Percentiles rank a stretch among this genome's conserved stretches.
Conservation (phyloP, 2,113 vertebrate species). For the Centropus bengalensis region DNA sequence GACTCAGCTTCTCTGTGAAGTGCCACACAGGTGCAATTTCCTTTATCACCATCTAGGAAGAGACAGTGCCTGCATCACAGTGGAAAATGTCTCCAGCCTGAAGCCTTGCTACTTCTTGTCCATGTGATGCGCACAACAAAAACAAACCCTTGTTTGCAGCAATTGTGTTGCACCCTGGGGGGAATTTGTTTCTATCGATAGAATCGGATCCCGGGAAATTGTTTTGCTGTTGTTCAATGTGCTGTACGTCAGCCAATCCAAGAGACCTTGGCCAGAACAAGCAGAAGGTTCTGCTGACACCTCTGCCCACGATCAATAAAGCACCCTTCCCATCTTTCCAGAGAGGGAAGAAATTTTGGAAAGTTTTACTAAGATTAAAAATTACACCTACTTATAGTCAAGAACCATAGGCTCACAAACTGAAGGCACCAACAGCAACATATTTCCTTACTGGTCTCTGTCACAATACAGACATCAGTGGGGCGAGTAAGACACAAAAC, state of each 20-base stretch:
- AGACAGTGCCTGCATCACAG: rapidly evolving
- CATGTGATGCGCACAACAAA: neutral
- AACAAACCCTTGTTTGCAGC: neutral
- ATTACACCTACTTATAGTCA: neutral
- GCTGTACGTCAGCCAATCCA: neutral
- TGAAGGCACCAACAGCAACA: rapidly evolving
- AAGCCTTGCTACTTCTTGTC: neutral
- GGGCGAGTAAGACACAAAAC: neutral
- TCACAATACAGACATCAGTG: neutral
- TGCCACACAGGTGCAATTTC: neutral
- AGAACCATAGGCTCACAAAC: neutral
- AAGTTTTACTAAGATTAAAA: neutral
- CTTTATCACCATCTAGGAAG: neutral
- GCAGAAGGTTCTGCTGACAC: neutral
- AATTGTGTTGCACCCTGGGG: neutral
- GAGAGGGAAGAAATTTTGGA: neutral
- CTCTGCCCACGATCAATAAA: neutral
- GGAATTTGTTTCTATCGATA: neutral
- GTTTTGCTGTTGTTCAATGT: conserved; percentile 21
- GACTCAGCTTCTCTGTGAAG: neutral
- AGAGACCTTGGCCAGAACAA: neutral
- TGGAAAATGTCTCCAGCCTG: neutral
- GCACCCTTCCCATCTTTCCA: neutral
- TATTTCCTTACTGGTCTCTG: neutral
- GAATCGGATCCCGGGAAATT: conserved; percentile 26